Base-by-base conservation (phyloP, 2,888 invertebrate genomes). In the Trachelus tabidus region DNA sequence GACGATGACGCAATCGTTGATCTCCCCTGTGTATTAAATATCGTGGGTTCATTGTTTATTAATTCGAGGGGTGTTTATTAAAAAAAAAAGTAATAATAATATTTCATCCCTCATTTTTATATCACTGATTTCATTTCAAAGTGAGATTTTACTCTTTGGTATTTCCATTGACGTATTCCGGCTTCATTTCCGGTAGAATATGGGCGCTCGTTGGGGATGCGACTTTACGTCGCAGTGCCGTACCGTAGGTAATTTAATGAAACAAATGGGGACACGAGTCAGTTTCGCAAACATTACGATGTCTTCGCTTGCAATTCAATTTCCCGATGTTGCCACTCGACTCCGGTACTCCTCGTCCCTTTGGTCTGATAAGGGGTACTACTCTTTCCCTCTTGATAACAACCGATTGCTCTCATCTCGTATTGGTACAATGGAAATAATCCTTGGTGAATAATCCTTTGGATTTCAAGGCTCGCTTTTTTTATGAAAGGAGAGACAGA, bases 181-280 rank as follows among this genome's bases (percentile, higher is more conserved):
- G 40, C 6, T 40, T 40, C 40, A 40, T 40, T 40, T 40, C 6
- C 40, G 40, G 40, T 40, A 23, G 40, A 40, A 23, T 2, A 1
- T 40, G 40, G 6, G 23, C 40, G 40, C 23, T 40, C 4, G 40
- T 4, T 15, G 40, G 15, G 40, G 23, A 9, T 23, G 40, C 23
- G 15, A 23, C 23, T 56, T 15, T 56, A 56, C 9, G 56, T 56
- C 56, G 23, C 56, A 56, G 23, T 56, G 23, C 6, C 56, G 56
- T 9, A 56, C 56, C 56, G 56, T 56, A 56, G 2, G 23, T 56
- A 23, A 56, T 12, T 88, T 85, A 87, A 87, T 87, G 87, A 86
- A 88, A 87, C 84, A 88, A 87, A 88, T 85, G 84, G 85, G 86
- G 85, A 86, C 87, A 85, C 85, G 82, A 87, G 86, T 86, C 71